These are phyloP conservation scores for Petrocephalus schoutedeni DNA, from an alignment of 2,797 vertebrate genomes.

Conservation along the genomic window DNA sequence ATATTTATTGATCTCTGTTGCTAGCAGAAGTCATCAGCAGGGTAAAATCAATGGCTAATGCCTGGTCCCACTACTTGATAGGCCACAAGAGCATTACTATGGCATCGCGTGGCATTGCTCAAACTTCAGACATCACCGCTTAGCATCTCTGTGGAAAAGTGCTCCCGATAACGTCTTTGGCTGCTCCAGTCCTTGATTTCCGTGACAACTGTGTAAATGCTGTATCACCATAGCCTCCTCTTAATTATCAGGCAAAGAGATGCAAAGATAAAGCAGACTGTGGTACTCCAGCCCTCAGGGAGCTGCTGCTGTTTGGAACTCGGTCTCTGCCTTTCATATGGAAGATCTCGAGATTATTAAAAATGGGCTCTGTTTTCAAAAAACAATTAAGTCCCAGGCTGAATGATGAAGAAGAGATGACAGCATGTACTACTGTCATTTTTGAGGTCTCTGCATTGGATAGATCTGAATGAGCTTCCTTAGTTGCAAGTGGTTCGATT, in stretches of 20 bases:
- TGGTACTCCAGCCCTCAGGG: not conserved
- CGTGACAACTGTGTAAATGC: not conserved
- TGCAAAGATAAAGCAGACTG: not conserved
- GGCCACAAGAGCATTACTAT: not conserved
- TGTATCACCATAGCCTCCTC: not conserved
- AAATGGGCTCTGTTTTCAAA: not conserved
- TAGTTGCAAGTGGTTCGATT: not conserved
- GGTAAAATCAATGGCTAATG: slow-evolving; percentile 2
- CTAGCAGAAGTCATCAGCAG: not conserved
- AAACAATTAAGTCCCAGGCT: not conserved
- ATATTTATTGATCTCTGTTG: not conserved
- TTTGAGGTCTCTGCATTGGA: not conserved
- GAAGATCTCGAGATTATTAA: not conserved
- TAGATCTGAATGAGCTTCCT: not conserved
- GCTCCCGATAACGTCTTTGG: not conserved
- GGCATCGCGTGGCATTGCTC: not conserved
- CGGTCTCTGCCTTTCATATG: not conserved
- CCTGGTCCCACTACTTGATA: not conserved
- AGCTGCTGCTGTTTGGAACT: not conserved
- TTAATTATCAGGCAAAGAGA: not conserved
- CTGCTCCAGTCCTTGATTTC: not conserved
- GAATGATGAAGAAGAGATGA: not conserved
- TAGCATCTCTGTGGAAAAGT: not conserved
- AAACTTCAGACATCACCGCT: not conserved
- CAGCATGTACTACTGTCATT: not conserved